Evolutionary conservation across 2,113 vertebrate genomes (phyloP).

Genomic region (Mormoops blainvillei): DNA sequence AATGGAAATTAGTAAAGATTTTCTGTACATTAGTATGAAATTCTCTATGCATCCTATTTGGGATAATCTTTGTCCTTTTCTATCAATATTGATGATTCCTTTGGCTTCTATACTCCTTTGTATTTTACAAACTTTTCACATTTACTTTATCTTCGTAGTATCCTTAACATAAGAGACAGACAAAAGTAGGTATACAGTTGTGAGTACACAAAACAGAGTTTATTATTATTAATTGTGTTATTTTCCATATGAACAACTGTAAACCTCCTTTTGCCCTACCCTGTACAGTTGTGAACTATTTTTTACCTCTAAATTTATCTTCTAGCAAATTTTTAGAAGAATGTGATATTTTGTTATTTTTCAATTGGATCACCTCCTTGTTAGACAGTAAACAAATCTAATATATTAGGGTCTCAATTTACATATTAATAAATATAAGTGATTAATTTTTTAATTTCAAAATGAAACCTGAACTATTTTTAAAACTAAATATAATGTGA

Average conservation of each 20-base stretch:
- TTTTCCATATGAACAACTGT: neutral
- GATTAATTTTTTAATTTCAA: neutral
- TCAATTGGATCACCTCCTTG: neutral
- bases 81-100: neutral
- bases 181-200: neutral
- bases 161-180: neutral
- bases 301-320: neutral
- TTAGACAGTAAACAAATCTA: neutral
- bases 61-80: neutral
- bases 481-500: neutral
- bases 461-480: neutral
- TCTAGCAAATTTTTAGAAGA: neutral
- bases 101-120: neutral
- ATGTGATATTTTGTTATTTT: neutral
- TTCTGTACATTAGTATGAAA: neutral
- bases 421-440: neutral
- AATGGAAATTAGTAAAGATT: neutral
- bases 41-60: neutral
- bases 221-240: neutral
- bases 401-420: neutral
- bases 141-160: neutral
- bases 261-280: neutral
- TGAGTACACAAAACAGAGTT: neutral
- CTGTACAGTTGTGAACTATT: neutral
- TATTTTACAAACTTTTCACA: neutral